Evolutionary conservation across 2,797 vertebrate genomes (phyloP), one percentile per base, ranked within the genome.

Genomic region (Melanotaenia maccullochi): DNA sequence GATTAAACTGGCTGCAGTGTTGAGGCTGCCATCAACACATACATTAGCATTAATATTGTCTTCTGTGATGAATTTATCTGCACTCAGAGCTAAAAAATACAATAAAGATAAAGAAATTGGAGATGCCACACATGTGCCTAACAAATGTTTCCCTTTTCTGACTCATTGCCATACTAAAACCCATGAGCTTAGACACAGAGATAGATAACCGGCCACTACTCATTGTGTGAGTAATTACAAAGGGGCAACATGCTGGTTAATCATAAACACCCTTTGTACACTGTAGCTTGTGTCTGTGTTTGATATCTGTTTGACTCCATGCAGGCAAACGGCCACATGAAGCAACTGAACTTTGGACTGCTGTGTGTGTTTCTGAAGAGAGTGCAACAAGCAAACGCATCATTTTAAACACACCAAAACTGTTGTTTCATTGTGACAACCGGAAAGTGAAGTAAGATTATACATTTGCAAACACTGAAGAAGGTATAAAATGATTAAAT

Each of bases 221-320:
- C 18, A 51, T 33, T 68, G 56, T 55, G 33, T 28, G 59, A n/a
- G 13, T 61, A 56, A 83, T 86, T 63, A 77, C 70, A 47, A 47
- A 14, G 13, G 60, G 65, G 40, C 44, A 75, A 65, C n/a, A 25
- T 55, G 58, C 72, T 79, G 55, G 91, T 94, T 92, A 94, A 94
- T 94, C 83, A 93, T 93, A 68, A 90, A 92, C 82, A n/a, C 51
- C 47, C 38, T 89, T 57, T 74, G 76, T 76, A 86, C 78, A 85
- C 85, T 71, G 63, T 42, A 44, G 64, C 68, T 66, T 77, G 78
- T 65, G 75, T 69, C 65, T 76, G 42, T 65, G 66, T 70, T 51
- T 61, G 40, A 30, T 71, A 51, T 77, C 79, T 52, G 68, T 57
- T 51, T 60, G 64, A 56, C 62, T 79, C 35, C 58, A 9, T 32